A percentile compares a stretch with the other conserved stretches of the same genome.
These are phyloP conservation scores for Mystacides longicornis DNA, from an alignment of 2,888 invertebrate species.

Conservation along the genomic window DNA sequence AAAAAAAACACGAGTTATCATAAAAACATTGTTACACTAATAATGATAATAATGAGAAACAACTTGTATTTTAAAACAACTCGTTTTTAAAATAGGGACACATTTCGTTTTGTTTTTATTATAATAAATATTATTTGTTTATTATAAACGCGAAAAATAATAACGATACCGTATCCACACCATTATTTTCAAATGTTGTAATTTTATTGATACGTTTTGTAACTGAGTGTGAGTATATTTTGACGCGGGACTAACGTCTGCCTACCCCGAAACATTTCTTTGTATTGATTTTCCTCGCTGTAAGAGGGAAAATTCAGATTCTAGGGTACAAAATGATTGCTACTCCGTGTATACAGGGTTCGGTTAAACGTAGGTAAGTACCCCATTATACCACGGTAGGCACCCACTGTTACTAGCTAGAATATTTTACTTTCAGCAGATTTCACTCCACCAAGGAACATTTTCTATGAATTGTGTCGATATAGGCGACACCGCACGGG, in stretches of 20 bases:
- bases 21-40: too few species aligned
- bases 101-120: too few species aligned
- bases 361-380: background rate
- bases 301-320: conserved; percentile 26
- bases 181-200: background rate
- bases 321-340: conserved; percentile 16
- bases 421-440: background rate
- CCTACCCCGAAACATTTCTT: conserved; percentile 30
- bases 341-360: conserved; percentile 5
- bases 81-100: too few species aligned
- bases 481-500: background rate
- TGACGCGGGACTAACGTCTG: conserved; percentile 26
- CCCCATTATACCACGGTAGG: background rate
- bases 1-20: background rate
- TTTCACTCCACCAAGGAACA: background rate
- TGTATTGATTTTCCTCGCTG: conserved; percentile 36
- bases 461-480: background rate
- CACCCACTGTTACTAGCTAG: background rate
- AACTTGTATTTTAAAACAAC: too few species aligned
- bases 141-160: conserved; percentile 1
- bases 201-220: background rate
- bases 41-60: too few species aligned
- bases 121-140: background rate
- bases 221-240: background rate
- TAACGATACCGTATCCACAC: too few species aligned